These are phyloP conservation scores for Drosophila quadrilineata DNA, from an alignment of 1,140 invertebrate species.

Conservation along the genomic window DNA sequence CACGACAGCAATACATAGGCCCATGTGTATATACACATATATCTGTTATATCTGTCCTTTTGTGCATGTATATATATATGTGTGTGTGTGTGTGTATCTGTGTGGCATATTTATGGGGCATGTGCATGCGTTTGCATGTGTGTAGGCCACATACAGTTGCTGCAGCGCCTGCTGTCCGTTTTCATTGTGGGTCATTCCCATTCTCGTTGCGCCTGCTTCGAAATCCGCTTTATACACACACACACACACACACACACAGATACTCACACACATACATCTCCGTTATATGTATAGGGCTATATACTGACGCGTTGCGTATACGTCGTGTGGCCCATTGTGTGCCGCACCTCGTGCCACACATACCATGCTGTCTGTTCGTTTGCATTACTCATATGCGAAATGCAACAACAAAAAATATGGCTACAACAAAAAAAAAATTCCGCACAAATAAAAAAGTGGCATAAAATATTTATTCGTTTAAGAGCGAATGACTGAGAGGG, in stretches of 20 bases:
- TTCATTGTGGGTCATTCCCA: slow-evolving; percentile 76
- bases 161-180: slow-evolving; percentile 53
- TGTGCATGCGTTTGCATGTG: slow-evolving; percentile 23
- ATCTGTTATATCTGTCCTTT: too few relatives aligned
- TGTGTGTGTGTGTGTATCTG: slow-evolving; percentile 2
- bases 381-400: slow-evolving; percentile 67
- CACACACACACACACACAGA: slow-evolving; percentile 13
- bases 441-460: slow-evolving; percentile 63
- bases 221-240: slow-evolving; percentile 67
- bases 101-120: slow-evolving; percentile 43
- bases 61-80: slow-evolving; percentile 5
- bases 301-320: slow-evolving; percentile 64
- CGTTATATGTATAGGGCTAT: slow-evolving; percentile 34
- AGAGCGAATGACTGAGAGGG: too few relatives aligned
- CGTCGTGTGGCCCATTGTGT: slow-evolving; percentile 69
- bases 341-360: slow-evolving; percentile 49
- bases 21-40: slow-evolving; percentile 20
- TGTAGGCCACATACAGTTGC: slow-evolving; percentile 24
- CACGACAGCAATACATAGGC: slow-evolving; percentile 45
- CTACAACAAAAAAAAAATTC: slow-evolving; percentile 17
- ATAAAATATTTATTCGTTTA: slow-evolving; percentile 74
- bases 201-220: slow-evolving; percentile 41
- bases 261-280: slow-evolving; percentile 4
- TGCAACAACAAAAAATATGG: slow-evolving; percentile 25
- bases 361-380: slow-evolving; percentile 40